Conservation (phyloP, 2,888 invertebrate species). For the Mesochorus sp. region DNA sequence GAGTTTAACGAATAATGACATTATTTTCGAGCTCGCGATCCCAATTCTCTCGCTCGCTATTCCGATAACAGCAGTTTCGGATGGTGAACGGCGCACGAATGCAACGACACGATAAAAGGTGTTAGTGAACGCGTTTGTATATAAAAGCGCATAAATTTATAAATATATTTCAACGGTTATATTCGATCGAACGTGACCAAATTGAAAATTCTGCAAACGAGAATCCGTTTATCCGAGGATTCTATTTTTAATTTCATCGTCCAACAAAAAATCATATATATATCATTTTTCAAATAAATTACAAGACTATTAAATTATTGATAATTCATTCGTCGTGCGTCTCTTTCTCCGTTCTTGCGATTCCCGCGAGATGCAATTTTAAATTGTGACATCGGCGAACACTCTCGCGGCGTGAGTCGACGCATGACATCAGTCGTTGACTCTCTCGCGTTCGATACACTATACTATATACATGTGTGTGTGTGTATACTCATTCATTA, state of each 20-base stretch:
- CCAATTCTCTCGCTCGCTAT: background rate
- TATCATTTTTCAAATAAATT: no score
- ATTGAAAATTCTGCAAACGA: background rate
- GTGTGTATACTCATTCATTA: conserved; percentile 13
- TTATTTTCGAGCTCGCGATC: conserved; percentile 39
- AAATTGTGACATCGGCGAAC: no score
- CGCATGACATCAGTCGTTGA: conserved; percentile 12
- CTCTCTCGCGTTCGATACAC: conserved; percentile 27
- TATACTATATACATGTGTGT: no score
- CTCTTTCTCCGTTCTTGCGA: no score
- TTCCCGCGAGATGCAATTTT: no score
- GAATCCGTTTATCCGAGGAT: conserved; percentile 40
- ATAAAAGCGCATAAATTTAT: no score
- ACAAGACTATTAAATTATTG: no score
- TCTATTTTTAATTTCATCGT: conserved; percentile 44
- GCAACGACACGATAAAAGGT: conserved; percentile 40
- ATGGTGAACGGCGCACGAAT: conserved; percentile 30
- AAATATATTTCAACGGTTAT: no score
- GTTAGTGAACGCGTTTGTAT: no score
- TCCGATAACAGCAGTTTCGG: conserved; percentile 40
- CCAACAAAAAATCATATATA: conserved; percentile 51
- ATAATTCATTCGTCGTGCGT: no score
- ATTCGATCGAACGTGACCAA: no score
- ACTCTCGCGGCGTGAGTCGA: no score
- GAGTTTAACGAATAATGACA: conserved; percentile 52